Evolutionary conservation across 2,113 vertebrate genomes (phyloP), one percentile per base, ranked within the genome.

Genomic region (Cyanoramphus novaezelandiae): DNA sequence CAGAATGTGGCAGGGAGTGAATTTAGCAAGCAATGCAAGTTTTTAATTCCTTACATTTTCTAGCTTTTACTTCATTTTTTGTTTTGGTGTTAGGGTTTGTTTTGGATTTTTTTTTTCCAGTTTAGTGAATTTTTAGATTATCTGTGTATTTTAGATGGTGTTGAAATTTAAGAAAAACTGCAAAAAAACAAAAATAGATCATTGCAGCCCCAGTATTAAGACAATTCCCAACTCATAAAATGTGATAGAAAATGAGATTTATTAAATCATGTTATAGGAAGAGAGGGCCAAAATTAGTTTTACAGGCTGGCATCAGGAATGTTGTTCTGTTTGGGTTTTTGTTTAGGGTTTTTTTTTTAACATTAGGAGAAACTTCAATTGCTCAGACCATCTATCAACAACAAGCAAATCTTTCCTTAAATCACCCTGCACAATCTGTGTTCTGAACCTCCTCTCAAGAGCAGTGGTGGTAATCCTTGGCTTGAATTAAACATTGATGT

Each of bases 401-500:
- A 44, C 14, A 44, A 65, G 74, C 71, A 71, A 92, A 59, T 65
- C 24, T 62, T 86, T 69, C 29, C 21, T 13, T 84, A 69, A 71
- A 84, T 93, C 28, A 43, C 31, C 9, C 57, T 90, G 49, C 64
- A 59, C n/a, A 62, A n/a, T 11, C 17, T 64, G 27, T 29, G 9
- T 82, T 82, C 37, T 69, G 28, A 53, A 84, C 52, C 79, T 47
- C 7, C 44, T 92, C 76, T 44, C 4, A 2, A 57, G 53, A 52
- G 13, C 12, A 20, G 13, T 41, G 43, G 7, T 28, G 1, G 13
- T 82, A 87, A 87, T 78, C 84, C 69, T 64, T 84, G 43, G 11
- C 60, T 79, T 46, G 84, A 94, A 69, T 90, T 76, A 85, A 95
- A 62, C 39, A 27, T 33, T 72, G 47, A 47, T 93, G 62, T 82